phyloP scores from a whole-genome alignment of 2,888 invertebrate species.

The Embidobia sp. region DNA sequence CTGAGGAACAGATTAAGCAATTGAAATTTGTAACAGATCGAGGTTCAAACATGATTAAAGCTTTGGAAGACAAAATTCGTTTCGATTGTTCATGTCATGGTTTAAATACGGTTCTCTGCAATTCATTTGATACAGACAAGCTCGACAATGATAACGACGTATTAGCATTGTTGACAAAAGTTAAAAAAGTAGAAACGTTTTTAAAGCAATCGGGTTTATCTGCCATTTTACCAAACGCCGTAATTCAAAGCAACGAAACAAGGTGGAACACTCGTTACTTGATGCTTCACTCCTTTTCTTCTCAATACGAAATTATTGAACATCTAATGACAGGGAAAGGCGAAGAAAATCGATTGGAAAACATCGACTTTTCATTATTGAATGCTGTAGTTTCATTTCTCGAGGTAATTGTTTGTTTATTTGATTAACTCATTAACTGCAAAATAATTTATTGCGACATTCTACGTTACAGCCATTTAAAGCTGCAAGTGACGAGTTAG shows the following conservation, averaged over 20 bases:
- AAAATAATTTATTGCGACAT: too few species aligned
- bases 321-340: not conserved
- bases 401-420: not conserved
- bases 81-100: not conserved
- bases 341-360: not conserved
- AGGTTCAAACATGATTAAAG: slow-evolving; percentile 18
- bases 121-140: not conserved
- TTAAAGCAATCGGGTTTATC: not conserved
- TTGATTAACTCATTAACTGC: not conserved
- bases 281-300: not conserved
- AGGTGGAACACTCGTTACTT: not conserved
- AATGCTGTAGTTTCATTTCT: not conserved
- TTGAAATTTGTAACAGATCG: slow-evolving; percentile 14
- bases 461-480: slow-evolving; percentile 2
- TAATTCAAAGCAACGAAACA: not conserved
- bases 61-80: not conserved
- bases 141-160: not conserved
- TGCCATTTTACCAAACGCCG: not conserved
- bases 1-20: too few species aligned
- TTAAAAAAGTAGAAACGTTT: not conserved
- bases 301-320: not conserved
- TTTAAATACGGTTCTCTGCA: not conserved
- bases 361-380: not conserved
- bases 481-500: not conserved
- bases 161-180: not conserved